Percentiles rank a stretch among this genome's conserved stretches.
Conservation (phyloP, 2,113 vertebrate species). For the Acanthisitta chloris region DNA sequence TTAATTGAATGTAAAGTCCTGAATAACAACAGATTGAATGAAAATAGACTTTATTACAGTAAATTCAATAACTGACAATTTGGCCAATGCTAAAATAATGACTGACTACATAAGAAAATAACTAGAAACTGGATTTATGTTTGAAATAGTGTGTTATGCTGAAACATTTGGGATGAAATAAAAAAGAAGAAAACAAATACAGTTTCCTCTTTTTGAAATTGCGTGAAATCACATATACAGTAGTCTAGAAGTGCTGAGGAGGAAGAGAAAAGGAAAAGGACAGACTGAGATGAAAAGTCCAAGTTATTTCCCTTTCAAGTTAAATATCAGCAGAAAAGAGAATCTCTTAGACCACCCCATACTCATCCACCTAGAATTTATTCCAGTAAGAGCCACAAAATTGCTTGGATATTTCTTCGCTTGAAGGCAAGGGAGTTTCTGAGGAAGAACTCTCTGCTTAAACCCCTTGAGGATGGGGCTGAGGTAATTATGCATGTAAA, state of each 20-base stretch:
- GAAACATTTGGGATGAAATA: background rate
- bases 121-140: accelerated
- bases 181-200: background rate
- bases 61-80: background rate
- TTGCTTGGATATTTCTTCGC: background rate
- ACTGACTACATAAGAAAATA: background rate
- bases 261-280: background rate
- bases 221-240: background rate
- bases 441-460: background rate
- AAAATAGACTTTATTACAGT: background rate
- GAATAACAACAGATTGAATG: background rate
- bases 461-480: background rate
- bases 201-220: background rate
- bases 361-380: background rate
- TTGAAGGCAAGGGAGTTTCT: background rate
- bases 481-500: background rate
- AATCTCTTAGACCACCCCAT: background rate
- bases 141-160: background rate
- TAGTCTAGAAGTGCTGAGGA: background rate
- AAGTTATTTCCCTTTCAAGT: background rate
- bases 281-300: background rate
- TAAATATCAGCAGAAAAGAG: background rate
- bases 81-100: background rate
- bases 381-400: background rate
- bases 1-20: background rate